These are phyloP conservation scores for Meganola albula DNA, from an alignment of 2,888 invertebrate genomes.

Conservation along the genomic window DNA sequence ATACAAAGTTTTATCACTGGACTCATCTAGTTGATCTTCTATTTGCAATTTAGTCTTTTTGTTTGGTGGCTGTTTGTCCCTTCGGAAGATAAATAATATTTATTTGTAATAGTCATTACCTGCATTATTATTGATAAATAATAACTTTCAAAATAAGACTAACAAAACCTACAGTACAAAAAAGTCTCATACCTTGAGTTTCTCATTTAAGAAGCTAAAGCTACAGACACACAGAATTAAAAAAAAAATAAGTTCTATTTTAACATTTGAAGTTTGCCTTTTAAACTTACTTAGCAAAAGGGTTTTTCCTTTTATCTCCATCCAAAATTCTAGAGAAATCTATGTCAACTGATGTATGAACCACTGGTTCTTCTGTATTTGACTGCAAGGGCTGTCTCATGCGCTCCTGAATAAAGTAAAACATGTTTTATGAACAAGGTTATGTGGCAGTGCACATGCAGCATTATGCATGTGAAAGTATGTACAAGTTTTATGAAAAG, in stretches of 20 bases:
- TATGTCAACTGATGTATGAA: constrained; percentile 45
- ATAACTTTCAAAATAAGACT: no score
- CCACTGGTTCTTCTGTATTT: constrained; percentile 38
- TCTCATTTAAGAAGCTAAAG: no score
- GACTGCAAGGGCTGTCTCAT: constrained; percentile 56
- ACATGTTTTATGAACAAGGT: no score
- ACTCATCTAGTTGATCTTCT: constrained; percentile 53
- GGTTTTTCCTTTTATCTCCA: constrained; percentile 85
- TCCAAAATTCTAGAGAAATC: constrained; percentile 67
- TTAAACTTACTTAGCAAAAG: constrained; percentile 80
- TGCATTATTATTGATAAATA: no score
- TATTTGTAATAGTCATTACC: background rate
- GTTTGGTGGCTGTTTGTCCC: constrained; percentile 37
- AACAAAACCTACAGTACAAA: no score
- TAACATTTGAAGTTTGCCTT: background rate
- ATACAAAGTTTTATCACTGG: constrained; percentile 78
- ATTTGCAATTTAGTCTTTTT: constrained; percentile 51
- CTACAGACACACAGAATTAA: background rate
- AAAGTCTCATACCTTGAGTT: no score
- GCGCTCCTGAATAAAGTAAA: constrained; percentile 49
- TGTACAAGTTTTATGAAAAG: no score
- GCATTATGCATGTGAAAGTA: no score
- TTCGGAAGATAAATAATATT: constrained; percentile 29
- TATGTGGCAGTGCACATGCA: no score
- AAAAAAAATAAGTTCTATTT: background rate